Conservation (phyloP, 1,140 invertebrate genomes). For the Trichomalopsis sarcophagae region DNA sequence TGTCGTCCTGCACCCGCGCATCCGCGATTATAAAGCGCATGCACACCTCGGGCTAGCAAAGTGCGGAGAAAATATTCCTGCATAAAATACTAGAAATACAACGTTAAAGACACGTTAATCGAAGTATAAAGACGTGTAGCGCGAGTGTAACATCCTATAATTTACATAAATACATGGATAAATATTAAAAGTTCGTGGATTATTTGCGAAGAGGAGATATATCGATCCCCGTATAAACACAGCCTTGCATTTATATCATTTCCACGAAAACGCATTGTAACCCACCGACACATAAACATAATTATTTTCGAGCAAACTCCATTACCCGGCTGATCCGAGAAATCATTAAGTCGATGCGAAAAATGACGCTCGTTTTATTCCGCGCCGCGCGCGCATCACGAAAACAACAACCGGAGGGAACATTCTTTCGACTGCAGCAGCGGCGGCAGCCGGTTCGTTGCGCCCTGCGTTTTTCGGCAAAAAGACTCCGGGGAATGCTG, state of each 20-base stretch:
- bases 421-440: not conserved
- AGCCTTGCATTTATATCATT: not conserved
- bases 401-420: not conserved
- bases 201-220: too few relatives aligned
- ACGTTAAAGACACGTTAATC: not conserved
- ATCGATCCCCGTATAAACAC: too few relatives aligned
- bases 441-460: not conserved
- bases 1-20: too few relatives aligned
- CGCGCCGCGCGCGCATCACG: not conserved
- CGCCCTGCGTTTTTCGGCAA: not conserved
- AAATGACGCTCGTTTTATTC: constrained; percentile 1
- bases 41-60: too few relatives aligned
- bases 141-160: not conserved
- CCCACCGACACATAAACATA: not conserved
- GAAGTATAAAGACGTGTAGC: not conserved
- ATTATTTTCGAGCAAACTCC: not conserved
- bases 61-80: not conserved
- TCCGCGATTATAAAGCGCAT: not conserved
- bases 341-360: not conserved
- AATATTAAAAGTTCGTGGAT: not conserved
- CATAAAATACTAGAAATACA: not conserved
- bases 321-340: not conserved
- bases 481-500: not conserved
- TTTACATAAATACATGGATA: constrained; percentile 19
- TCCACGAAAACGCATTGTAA: not conserved